A percentile compares a stretch with the other conserved stretches of the same genome.
Evolutionary conservation across 1,140 invertebrate genomes (phyloP).

Genomic region (Oscheius sp.): DNA sequence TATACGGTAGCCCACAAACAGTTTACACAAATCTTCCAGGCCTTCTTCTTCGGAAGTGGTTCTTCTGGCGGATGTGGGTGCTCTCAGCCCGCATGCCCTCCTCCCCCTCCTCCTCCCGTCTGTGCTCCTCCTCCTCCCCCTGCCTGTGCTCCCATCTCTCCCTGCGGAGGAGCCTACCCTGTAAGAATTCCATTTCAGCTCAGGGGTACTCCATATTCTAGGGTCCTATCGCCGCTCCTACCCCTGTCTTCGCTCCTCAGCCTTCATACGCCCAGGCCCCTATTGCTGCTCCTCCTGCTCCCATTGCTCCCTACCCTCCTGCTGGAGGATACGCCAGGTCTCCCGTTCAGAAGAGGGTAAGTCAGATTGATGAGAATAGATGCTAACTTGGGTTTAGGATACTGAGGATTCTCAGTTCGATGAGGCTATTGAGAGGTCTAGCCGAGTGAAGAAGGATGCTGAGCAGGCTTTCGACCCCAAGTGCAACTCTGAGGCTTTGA

Average conservation of each 20-base stretch:
- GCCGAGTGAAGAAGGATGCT: constrained; percentile 27
- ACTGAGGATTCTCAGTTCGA: no score
- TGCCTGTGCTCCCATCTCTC: constrained; percentile 1
- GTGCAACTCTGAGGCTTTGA: constrained; percentile 35
- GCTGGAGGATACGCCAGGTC: background rate
- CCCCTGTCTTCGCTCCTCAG: constrained; percentile 2
- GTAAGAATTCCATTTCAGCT: no score
- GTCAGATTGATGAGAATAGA: no score
- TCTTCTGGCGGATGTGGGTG: constrained; percentile 1
- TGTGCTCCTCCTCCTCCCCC: constrained; percentile 27
- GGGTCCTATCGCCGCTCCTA: no score
- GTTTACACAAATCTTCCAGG: background rate
- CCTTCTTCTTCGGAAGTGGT: constrained; percentile 21
- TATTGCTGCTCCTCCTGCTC: constrained; percentile 9
- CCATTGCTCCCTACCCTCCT: background rate
- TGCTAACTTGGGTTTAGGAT: background rate
- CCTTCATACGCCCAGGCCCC: constrained; percentile 17
- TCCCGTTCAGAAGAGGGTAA: no score
- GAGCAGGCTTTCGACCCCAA: constrained; percentile 32
- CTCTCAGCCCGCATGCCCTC: background rate
- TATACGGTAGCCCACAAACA: background rate
- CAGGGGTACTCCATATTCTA: no score
- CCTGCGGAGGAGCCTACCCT: constrained; percentile 10
- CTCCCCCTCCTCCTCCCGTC: constrained; percentile 20
- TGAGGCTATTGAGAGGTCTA: no score